phyloP scores from a whole-genome alignment of 2,113 vertebrate genomes.

The Ctenomys sociabilis region DNA sequence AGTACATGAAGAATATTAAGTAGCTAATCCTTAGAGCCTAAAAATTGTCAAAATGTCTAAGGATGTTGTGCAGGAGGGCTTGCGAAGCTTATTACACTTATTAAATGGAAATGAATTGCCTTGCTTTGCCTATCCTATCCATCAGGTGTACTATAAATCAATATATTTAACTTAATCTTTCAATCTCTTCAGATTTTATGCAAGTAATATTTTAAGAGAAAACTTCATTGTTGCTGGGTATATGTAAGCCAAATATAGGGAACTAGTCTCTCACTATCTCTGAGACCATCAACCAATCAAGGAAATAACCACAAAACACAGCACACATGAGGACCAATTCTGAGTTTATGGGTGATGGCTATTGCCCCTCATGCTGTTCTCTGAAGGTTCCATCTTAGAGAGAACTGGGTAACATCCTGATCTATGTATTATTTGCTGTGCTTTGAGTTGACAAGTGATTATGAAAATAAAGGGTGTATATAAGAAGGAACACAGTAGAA shows the following conservation, averaged over 20 bases:
- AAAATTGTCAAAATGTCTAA: constrained; percentile 72
- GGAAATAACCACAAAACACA: background rate
- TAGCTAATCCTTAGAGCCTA: constrained; percentile 53
- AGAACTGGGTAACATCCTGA: background rate
- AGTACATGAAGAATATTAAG: constrained; percentile 72
- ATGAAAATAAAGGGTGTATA: constrained; percentile 28
- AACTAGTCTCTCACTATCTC: background rate
- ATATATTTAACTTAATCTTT: constrained; percentile 58
- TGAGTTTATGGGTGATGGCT: background rate
- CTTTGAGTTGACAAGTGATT: constrained; percentile 36
- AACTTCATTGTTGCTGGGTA: background rate
- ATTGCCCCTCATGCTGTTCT: background rate
- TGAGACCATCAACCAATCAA: background rate
- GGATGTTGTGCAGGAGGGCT: constrained; percentile 46
- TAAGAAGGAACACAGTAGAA: background rate
- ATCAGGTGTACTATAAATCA: constrained; percentile 56
- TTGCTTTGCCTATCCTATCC: background rate
- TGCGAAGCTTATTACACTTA: constrained; percentile 34
- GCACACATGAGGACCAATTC: background rate
- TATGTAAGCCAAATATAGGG: background rate
- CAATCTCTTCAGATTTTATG: constrained; percentile 44
- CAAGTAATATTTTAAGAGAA: constrained; percentile 23
- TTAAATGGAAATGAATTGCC: constrained; percentile 71
- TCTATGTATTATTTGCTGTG: constrained; percentile 15
- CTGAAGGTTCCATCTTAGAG: background rate